Conservation (phyloP, 2,888 invertebrate genomes). For the Tenthredo mesomela region DNA sequence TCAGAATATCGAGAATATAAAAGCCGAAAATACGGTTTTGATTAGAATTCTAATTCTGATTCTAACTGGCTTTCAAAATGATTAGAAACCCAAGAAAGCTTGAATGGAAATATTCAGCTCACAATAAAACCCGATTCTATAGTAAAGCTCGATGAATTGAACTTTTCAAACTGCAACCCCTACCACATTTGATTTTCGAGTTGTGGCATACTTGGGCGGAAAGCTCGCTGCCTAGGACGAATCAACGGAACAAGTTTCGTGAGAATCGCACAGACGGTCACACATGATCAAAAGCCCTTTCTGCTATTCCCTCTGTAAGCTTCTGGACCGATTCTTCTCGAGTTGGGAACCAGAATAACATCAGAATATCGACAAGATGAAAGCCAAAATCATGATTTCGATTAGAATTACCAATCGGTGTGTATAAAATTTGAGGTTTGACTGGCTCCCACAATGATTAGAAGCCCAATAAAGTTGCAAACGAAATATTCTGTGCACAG, state of each 20-base stretch:
- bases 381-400: no score
- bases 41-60: not conserved
- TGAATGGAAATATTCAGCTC: not conserved
- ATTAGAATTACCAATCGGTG: no score
- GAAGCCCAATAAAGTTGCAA: no score
- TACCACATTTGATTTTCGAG: not conserved
- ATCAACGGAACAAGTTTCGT: not conserved
- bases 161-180: not conserved
- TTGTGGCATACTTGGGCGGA: not conserved
- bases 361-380: no score
- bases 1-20: not conserved
- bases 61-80: not conserved
- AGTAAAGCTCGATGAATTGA: not conserved
- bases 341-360: no score
- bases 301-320: no score
- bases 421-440: no score
- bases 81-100: not conserved
- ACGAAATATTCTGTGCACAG: no score
- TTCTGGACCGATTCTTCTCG: no score
- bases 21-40: not conserved
- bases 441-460: no score
- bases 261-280: no score
- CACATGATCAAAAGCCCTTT: no score
- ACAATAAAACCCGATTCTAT: not conserved
- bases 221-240: not conserved